Base-by-base conservation (phyloP, 2,888 invertebrate species). In the Xylota segnis region DNA sequence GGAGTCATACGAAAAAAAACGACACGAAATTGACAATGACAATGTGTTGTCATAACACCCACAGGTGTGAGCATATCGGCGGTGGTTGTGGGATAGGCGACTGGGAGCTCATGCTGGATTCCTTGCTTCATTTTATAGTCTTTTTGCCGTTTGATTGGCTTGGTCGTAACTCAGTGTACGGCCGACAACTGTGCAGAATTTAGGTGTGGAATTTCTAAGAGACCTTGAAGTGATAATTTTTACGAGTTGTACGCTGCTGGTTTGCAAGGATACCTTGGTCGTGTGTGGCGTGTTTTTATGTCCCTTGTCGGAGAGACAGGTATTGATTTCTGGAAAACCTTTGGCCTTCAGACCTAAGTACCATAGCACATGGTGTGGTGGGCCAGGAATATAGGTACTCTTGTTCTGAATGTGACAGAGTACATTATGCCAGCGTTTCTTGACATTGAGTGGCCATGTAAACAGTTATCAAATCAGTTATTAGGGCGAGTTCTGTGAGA, bases 31-130 rank as follows among this genome's bases (percentile, higher is more conserved):
- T 83, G 78, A 78, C 83, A 83, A 58, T 74, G 83, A 83, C 78
- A 83, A 68, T 83, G 83, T 78, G 78, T 68, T 83, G 72, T 61
- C 78, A 74, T 23, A 66, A 77, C 83, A 74, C 83, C 83, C 83
- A 83, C 83, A 78, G 72, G 83, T 83, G 76, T 61, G 65, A 74
- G 61, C 40, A 66, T 56, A 58, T 50, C 7, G 32, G 37, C 34
- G 32, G 40, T 47, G 68, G 56, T 82, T 76, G 56, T 82, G 75
- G 76, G 70, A 52, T 71, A 65, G 82, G 76, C 65, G 47, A 43
- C 5, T 58, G 47, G 14, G 32, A 43, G 47, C 40, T 65, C 16
- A 12, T 75, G 18, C 45, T 5, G 47, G 65, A 65, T 58, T 76
- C 40, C 56, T 27, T 76, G 1, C 9, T 54, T 27, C 12, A 34